Conservation (phyloP, 2,113 vertebrate genomes). For the Daphoenositta chrysoptera region DNA sequence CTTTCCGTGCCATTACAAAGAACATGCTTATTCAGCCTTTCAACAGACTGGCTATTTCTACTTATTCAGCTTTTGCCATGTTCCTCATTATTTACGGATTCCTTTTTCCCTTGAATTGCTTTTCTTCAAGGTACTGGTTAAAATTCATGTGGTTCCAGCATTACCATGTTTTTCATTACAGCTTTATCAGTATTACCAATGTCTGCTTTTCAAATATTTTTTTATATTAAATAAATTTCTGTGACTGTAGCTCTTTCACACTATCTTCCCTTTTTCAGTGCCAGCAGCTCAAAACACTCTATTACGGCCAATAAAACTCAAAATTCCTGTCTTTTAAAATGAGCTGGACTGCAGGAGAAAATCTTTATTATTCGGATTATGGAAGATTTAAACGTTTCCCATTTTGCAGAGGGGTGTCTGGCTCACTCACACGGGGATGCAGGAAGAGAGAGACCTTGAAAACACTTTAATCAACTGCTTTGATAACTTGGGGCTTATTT, state of each 20-base stretch:
- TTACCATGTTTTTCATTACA: neutral
- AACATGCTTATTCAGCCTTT: slow-evolving; percentile 51
- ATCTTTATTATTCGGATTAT: neutral
- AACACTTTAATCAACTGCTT: neutral
- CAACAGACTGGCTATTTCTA: slow-evolving; percentile 9
- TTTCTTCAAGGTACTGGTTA: slow-evolving; percentile 19
- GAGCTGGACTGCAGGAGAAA: neutral
- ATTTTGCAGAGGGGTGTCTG: neutral
- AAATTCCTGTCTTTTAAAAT: neutral
- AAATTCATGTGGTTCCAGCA: slow-evolving; percentile 12
- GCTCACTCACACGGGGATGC: accelerated
- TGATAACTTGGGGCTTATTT: neutral
- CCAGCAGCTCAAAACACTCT: neutral
- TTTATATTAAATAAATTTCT: neutral
- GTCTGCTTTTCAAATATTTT: neutral
- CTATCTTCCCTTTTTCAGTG: neutral
- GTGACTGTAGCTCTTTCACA: neutral
- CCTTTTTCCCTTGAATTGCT: slow-evolving; percentile 16
- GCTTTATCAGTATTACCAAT: neutral
- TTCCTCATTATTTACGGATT: slow-evolving; percentile 38
- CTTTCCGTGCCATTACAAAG: slow-evolving; percentile 13
- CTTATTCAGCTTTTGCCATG: slow-evolving; percentile 53
- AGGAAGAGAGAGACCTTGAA: neutral
- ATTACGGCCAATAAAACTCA: neutral
- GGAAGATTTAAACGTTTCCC: neutral